Evolutionary conservation across 2,888 invertebrate genomes (phyloP).

Genomic region (Drosophila neonasuta): DNA sequence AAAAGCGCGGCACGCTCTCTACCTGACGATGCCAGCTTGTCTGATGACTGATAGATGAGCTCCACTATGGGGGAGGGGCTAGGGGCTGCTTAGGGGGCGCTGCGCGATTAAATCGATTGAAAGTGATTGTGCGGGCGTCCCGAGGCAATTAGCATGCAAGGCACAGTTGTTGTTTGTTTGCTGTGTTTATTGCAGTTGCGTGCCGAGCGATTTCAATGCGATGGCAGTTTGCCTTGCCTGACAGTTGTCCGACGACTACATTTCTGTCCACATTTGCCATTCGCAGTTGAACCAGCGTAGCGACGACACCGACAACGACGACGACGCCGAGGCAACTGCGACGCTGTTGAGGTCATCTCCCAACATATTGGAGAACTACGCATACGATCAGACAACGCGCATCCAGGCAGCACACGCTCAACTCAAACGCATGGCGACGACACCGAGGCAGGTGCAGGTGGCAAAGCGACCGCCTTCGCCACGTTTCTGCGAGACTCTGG

Average conservation of each 20-base stretch:
- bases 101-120: constrained; percentile 39
- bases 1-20: constrained; percentile 17
- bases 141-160: constrained; percentile 66
- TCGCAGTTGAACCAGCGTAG: constrained; percentile 52
- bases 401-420: constrained; percentile 29
- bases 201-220: constrained; percentile 35
- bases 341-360: constrained; percentile 81
- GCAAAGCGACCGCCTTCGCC: constrained; percentile 65
- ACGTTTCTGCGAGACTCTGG: constrained; percentile 80
- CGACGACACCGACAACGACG: constrained; percentile 11
- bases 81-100: constrained; percentile 2
- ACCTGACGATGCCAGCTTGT: constrained; percentile 1
- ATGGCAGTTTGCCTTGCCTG: constrained; percentile 55
- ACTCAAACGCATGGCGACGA: constrained; percentile 69
- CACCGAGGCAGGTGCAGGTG: constrained; percentile 32
- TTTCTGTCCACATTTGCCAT: constrained; percentile 33
- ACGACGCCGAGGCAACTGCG: constrained; percentile 69
- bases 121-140: constrained; percentile 56
- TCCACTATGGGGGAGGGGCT: neutral
- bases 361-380: constrained; percentile 81
- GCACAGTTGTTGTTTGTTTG: constrained; percentile 34
- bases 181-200: constrained; percentile 70
- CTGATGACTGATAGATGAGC: constrained; percentile 35
- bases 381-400: constrained; percentile 77
- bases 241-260: constrained; percentile 10